A percentile compares a stretch with the other conserved stretches of the same genome.
These are phyloP conservation scores for Vanessa tameamea DNA, from an alignment of 1,140 invertebrate genomes.

Conservation along the genomic window DNA sequence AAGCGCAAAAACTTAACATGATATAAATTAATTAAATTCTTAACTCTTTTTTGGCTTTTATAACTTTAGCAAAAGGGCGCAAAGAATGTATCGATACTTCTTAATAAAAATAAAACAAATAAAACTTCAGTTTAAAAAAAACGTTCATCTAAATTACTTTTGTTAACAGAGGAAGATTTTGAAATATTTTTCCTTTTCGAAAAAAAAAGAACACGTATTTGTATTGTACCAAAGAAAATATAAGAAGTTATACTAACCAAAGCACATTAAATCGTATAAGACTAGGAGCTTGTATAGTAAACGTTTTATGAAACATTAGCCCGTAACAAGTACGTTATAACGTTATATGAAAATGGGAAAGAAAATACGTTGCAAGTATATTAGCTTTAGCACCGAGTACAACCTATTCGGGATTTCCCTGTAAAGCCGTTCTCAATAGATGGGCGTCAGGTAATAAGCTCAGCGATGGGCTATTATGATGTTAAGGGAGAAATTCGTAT, in stretches of 20 bases:
- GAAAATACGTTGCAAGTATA: slow-evolving; percentile 59
- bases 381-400: slow-evolving; percentile 67
- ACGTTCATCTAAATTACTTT: no score
- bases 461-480: slow-evolving; percentile 73
- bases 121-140: slow-evolving; percentile 1
- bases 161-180: no score
- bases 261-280: not conserved
- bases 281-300: slow-evolving; percentile 19
- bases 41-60: slow-evolving; percentile 42
- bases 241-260: not conserved
- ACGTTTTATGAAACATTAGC: slow-evolving; percentile 33
- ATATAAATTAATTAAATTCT: slow-evolving; percentile 45
- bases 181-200: no score
- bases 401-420: slow-evolving; percentile 74
- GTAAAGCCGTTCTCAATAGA: slow-evolving; percentile 78
- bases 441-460: slow-evolving; percentile 76
- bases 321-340: slow-evolving; percentile 39
- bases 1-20: slow-evolving; percentile 35
- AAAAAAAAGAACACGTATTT: no score
- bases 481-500: slow-evolving; percentile 69
- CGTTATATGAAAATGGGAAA: slow-evolving; percentile 51
- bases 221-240: not conserved
- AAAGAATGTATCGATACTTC: slow-evolving; percentile 24
- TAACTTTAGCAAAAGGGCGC: slow-evolving; percentile 40
- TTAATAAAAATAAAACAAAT: slow-evolving; percentile 1